Conservation (phyloP, 2,888 invertebrate species). For the Torymus aiolomorphi region DNA sequence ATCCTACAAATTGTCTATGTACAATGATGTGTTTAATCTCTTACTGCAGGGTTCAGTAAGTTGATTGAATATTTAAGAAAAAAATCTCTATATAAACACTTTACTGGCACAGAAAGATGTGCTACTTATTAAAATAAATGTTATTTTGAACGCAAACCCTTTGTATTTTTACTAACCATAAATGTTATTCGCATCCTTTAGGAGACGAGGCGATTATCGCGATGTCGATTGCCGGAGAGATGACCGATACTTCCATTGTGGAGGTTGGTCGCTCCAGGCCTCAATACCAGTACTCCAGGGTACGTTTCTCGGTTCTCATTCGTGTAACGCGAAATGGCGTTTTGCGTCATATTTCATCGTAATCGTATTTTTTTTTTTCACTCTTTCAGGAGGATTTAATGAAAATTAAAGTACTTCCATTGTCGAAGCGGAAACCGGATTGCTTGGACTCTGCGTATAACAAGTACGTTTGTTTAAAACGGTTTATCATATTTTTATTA, state of each 20-base stretch:
- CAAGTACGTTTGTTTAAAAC: slow-evolving; percentile 75
- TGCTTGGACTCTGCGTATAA: slow-evolving; percentile 79
- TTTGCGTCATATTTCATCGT: not conserved
- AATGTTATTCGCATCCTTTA: slow-evolving; percentile 59
- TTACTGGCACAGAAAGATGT: no score
- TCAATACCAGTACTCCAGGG: slow-evolving; percentile 74
- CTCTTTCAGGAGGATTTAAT: slow-evolving; percentile 84
- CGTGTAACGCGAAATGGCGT: slow-evolving; percentile 1
- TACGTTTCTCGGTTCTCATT: slow-evolving; percentile 54
- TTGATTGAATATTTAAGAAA: no score
- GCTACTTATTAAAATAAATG: no score
- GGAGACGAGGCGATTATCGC: slow-evolving; percentile 78
- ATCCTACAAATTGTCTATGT: no score
- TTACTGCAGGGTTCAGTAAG: no score
- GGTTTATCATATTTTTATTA: not conserved
- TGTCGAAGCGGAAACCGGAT: slow-evolving; percentile 84
- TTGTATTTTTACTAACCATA: not conserved
- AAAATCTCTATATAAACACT: no score
- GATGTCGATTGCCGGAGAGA: slow-evolving; percentile 76
- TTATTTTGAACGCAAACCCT: not conserved
- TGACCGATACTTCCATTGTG: slow-evolving; percentile 74
- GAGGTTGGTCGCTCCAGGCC: slow-evolving; percentile 74
- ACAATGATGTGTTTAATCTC: no score
- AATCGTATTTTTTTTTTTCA: not conserved
- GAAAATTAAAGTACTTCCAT: slow-evolving; percentile 82